Evolutionary conservation across 2,113 vertebrate genomes (phyloP).

Genomic region (Bungarus multicinctus): DNA sequence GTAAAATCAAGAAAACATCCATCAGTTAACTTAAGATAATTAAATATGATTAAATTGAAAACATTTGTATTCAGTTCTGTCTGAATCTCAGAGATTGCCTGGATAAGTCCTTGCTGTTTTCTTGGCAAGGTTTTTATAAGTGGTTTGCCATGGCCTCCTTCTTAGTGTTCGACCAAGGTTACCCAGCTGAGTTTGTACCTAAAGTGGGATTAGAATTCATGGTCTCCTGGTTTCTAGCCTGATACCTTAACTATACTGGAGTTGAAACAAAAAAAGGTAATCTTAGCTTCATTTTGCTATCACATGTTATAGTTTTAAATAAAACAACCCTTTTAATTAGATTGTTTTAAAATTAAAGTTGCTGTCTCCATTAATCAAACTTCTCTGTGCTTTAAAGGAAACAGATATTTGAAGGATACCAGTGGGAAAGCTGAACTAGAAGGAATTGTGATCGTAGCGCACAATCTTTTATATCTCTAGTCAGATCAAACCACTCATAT

Average conservation of each 20-base stretch:
- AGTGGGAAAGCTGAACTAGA: slow-evolving; percentile 30
- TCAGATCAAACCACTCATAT: background rate
- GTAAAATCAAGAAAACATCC: background rate
- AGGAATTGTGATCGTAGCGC: slow-evolving; percentile 61
- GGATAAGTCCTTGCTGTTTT: background rate
- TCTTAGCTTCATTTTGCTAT: slow-evolving; percentile 7
- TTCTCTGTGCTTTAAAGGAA: background rate
- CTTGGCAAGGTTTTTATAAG: background rate
- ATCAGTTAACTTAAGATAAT: background rate
- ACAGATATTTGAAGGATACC: background rate
- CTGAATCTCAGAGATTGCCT: background rate
- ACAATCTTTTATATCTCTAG: background rate
- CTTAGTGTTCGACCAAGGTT: background rate
- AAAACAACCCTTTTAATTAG: slow-evolving; percentile 45
- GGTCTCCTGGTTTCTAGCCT: background rate
- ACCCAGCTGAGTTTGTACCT: background rate
- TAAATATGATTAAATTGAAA: background rate
- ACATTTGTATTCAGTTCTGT: background rate
- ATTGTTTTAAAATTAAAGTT: slow-evolving; percentile 49
- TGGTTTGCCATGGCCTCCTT: background rate
- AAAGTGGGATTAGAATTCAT: background rate
- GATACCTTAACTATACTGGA: background rate
- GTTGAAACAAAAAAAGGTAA: background rate
- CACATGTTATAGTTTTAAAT: slow-evolving; percentile 69
- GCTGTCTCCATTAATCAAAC: slow-evolving; percentile 61